phyloP scores from a whole-genome alignment of 1,140 invertebrate genomes.

The Drosophila pectinifera region DNA sequence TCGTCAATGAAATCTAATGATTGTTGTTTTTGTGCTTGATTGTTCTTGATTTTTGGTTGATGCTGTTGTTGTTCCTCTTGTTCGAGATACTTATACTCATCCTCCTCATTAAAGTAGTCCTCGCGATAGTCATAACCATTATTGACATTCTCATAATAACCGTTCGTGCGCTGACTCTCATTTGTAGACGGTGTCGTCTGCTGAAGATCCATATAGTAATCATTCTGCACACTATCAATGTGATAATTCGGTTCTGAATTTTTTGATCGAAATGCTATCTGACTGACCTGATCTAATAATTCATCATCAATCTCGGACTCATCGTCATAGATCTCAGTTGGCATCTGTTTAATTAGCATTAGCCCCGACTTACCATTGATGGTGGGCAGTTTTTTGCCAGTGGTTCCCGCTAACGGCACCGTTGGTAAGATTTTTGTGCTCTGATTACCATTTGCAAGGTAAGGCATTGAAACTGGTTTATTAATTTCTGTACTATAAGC shows the following conservation, averaged over 20 bases:
- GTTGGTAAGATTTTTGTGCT: constrained; percentile 56
- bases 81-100: constrained; percentile 81
- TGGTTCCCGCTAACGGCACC: constrained; percentile 67
- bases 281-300: constrained; percentile 13
- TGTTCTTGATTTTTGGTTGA: constrained; percentile 52
- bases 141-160: constrained; percentile 78
- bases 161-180: constrained; percentile 68
- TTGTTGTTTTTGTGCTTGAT: constrained; percentile 43
- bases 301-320: constrained; percentile 52
- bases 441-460: constrained; percentile 60
- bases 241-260: constrained; percentile 58
- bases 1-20: constrained; percentile 67
- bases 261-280: constrained; percentile 1
- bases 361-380: constrained; percentile 79
- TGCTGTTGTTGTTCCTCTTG: constrained; percentile 69
- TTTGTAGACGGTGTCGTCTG: constrained; percentile 81
- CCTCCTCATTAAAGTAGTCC: constrained; percentile 85
- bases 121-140: constrained; percentile 83
- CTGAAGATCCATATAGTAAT: constrained; percentile 76
- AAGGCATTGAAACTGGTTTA: constrained; percentile 27
- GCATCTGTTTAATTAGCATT: constrained; percentile 77
- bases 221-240: constrained; percentile 75
- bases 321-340: constrained; percentile 80
- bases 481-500: constrained; percentile 18
- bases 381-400: constrained; percentile 82